Evolutionary conservation across 2,888 invertebrate species (phyloP).

Genomic region (Epinotia brunnichana): DNA sequence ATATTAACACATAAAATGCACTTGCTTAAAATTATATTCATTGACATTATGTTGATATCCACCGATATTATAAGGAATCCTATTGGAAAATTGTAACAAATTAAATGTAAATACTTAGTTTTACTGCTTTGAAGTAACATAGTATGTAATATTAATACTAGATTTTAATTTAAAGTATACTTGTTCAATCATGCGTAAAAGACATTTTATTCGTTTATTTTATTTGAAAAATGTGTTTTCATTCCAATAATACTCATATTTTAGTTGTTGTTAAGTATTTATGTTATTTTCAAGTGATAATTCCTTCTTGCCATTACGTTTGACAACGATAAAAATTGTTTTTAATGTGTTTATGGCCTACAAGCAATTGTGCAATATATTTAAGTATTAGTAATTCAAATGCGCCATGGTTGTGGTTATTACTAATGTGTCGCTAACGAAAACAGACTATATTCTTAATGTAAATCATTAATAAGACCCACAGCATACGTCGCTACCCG

Average conservation of each 20-base stretch:
- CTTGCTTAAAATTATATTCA: conserved; percentile 2
- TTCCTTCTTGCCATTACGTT: conserved; percentile 62
- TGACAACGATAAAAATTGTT: conserved; percentile 55
- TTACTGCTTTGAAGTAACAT: conserved; percentile 23
- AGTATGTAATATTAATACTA: conserved; percentile 19
- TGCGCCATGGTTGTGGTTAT: conserved; percentile 28
- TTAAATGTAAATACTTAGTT: conserved; percentile 36
- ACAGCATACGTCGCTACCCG: too few relatives aligned
- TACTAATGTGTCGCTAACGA: not conserved
- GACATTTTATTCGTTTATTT: conserved; percentile 43
- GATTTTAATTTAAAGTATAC: conserved; percentile 33
- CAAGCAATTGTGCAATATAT: conserved; percentile 61
- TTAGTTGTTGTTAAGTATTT: conserved; percentile 46
- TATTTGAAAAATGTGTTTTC: conserved; percentile 52
- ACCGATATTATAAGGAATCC: conserved; percentile 28
- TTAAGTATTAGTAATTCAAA: conserved; percentile 40
- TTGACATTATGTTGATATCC: conserved; percentile 28
- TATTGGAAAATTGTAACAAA: conserved; percentile 34
- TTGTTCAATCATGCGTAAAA: conserved; percentile 50
- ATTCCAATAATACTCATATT: conserved; percentile 65
- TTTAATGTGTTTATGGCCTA: conserved; percentile 57
- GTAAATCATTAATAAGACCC: not conserved
- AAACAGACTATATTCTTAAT: not conserved
- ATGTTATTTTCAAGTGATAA: conserved; percentile 46
- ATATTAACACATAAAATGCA: not conserved